Evolutionary conservation across 2,888 invertebrate species (phyloP), one percentile per base, ranked within the genome.

Genomic region (Monopis laevigella): DNA sequence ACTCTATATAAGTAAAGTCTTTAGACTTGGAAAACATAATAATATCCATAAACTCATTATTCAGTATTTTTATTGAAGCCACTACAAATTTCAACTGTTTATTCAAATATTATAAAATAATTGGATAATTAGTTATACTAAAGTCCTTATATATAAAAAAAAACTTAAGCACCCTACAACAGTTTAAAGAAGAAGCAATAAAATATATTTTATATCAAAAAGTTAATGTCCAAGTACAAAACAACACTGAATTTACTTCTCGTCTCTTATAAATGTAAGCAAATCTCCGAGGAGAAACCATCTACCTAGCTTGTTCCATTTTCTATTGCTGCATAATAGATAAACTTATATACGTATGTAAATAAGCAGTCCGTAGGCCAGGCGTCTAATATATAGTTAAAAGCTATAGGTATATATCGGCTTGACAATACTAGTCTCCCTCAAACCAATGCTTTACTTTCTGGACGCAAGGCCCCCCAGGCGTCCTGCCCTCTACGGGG

Each of bases 391-490:
- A 74, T 75, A 74, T 77, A 78, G 77, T 78, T 78, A 75, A 77
- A 80, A 78, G 71, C 72, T 78, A 75, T 77, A 75, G 62, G 56
- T 78, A 73, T 75, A 72, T 62, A 71, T 71, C 56, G 66, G 63
- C 70, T 77, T 80, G 78, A 80, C 78, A 80, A 77, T 80, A 72
- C 75, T 78, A 74, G 77, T 74, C 75, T 65, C 74, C 78, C 75
- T 64, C 74, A 73, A 63, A 71, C 74, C 74, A 75, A 77, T 74
- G 77, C 73, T 78, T 75, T 75, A 75, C 77, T 80, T 78, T 80
- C 78, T 78, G 77, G 77, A 73, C 78, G 74, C 62, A 67, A 59
- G 40, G 17, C 72, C 77, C 74, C 70, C 70, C 56, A 65, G 72
- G 74, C 75, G 70, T 59, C 61, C 55, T 52, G 58, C 50, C 64